Conservation (phyloP, 2,888 invertebrate species). For the Emmelina monodactyla region DNA sequence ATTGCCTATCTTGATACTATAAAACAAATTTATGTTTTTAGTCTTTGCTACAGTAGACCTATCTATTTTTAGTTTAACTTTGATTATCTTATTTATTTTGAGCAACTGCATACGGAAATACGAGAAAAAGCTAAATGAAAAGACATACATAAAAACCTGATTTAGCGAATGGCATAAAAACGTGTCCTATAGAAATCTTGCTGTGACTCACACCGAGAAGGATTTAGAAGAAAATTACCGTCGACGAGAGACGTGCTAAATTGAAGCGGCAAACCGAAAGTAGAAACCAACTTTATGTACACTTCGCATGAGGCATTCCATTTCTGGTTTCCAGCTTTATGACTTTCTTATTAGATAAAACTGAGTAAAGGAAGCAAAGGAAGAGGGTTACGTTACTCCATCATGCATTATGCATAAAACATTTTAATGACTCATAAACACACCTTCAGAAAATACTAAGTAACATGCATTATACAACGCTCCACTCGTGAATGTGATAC, state of each 20-base stretch:
- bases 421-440: not conserved
- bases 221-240: not conserved
- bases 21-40: conserved; percentile 59
- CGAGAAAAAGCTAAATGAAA: no score
- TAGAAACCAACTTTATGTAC: conserved; percentile 34
- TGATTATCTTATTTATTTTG: no score
- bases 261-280: not conserved
- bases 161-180: not conserved
- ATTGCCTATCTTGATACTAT: conserved; percentile 58
- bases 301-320: conserved; percentile 33
- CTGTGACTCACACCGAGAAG: not conserved
- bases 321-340: conserved; percentile 35
- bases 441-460: no score
- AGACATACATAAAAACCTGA: not conserved
- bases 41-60: conserved; percentile 38
- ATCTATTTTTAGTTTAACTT: no score
- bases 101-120: no score
- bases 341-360: conserved; percentile 39
- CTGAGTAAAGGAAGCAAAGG: conserved; percentile 24
- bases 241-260: not conserved
- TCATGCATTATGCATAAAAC: not conserved
- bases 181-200: not conserved
- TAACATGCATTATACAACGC: no score
- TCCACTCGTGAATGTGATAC: no score
- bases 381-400: not conserved